Evolutionary conservation across 2,797 vertebrate genomes (phyloP).

Genomic region (Gymnoscopelus microlampas): DNA sequence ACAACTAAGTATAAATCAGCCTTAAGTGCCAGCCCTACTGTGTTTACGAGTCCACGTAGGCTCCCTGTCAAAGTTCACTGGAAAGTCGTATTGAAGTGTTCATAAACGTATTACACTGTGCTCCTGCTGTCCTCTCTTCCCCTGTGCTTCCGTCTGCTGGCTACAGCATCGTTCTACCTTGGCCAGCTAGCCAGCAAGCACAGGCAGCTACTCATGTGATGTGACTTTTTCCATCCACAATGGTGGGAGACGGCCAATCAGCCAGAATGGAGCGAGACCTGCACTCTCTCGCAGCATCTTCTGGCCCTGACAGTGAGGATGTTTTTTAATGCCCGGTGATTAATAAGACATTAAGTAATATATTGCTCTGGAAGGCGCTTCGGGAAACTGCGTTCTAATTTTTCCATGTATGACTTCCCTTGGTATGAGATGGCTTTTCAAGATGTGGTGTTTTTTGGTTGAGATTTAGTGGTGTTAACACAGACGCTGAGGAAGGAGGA

Average conservation of each 20-base stretch:
- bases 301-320: slow-evolving; percentile 35
- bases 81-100: slow-evolving; percentile 19
- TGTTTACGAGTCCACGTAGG: neutral
- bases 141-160: slow-evolving; percentile 51
- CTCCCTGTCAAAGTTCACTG: neutral
- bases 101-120: slow-evolving; percentile 22
- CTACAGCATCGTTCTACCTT: slow-evolving; percentile 9
- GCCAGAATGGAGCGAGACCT: slow-evolving; percentile 39
- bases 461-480: slow-evolving; percentile 39
- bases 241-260: slow-evolving; percentile 39
- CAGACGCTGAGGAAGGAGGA: slow-evolving; percentile 35
- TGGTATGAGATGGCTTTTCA: slow-evolving; percentile 72
- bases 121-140: slow-evolving; percentile 17
- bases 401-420: slow-evolving; percentile 73
- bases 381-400: slow-evolving; percentile 48
- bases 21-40: neutral
- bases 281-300: slow-evolving; percentile 55
- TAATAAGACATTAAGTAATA: slow-evolving; percentile 59
- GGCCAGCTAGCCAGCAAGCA: slow-evolving; percentile 20
- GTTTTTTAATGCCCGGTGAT: slow-evolving; percentile 60
- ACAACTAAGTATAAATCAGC: no score
- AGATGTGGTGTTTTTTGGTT: slow-evolving; percentile 64
- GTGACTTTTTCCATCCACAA: slow-evolving; percentile 65
- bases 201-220: slow-evolving; percentile 53
- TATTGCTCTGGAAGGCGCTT: slow-evolving; percentile 48